Evolutionary conservation across 2,888 invertebrate species (phyloP).

Genomic region (Acrobasis suavella): DNA sequence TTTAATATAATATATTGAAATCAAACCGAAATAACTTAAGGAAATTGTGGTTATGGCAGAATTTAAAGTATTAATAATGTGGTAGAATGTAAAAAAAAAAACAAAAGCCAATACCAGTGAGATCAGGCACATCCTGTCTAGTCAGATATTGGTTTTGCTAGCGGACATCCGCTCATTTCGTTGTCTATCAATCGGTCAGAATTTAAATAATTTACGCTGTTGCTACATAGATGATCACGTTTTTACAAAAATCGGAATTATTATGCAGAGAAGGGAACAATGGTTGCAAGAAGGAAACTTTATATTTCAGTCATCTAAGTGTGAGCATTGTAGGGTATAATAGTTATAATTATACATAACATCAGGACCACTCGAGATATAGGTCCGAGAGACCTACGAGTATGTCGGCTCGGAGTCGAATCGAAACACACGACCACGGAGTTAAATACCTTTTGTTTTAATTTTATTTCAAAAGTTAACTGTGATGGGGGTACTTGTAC

Average conservation of each 20-base stretch:
- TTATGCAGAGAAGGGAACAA: neutral
- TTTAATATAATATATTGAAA: no score
- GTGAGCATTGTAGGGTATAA: no score
- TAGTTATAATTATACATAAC: no score
- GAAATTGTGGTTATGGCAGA: neutral
- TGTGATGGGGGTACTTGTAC: no score
- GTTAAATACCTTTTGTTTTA: no score
- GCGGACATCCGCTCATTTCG: constrained; percentile 16
- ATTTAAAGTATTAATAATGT: neutral
- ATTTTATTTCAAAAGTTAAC: no score
- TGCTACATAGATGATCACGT: neutral
- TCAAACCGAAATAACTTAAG: neutral
- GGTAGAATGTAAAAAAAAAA: neutral
- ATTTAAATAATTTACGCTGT: constrained; percentile 7
- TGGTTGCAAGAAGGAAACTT: no score
- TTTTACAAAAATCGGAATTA: neutral
- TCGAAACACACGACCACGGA: no score
- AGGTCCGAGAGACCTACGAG: no score
- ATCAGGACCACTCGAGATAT: no score
- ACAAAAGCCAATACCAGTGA: constrained; percentile 2
- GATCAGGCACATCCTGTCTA: constrained; percentile 18
- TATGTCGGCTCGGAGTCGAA: no score
- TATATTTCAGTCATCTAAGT: no score
- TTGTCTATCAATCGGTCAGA: constrained; percentile 5
- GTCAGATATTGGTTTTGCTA: constrained; percentile 18